These are phyloP conservation scores for Enhydra lutris DNA, from an alignment of 2,113 vertebrate species.

Conservation along the genomic window DNA sequence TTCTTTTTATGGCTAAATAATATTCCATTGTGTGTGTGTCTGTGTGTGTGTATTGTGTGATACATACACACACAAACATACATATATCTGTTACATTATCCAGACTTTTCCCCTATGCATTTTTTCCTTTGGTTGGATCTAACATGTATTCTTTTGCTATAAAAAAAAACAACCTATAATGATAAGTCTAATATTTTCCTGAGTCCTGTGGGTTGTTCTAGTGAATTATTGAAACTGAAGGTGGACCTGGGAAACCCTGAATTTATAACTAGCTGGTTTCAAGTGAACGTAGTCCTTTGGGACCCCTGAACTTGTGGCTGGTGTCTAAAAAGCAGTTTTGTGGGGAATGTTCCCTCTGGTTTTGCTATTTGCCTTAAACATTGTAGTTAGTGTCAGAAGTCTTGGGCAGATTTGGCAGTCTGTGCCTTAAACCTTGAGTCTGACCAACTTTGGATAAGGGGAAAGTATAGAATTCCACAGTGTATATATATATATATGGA, in stretches of 20 bases:
- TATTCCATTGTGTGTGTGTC: neutral
- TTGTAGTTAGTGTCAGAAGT: neutral
- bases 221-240: neutral
- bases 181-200: neutral
- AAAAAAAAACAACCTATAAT: neutral
- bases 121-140: conserved; percentile 20
- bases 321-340: neutral
- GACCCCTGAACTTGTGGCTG: neutral
- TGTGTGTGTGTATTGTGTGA: neutral
- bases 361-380: neutral
- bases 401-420: neutral
- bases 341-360: neutral
- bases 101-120: neutral
- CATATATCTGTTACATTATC: neutral
- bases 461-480: neutral
- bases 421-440: neutral
- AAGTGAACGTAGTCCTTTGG: neutral
- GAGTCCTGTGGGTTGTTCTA: neutral
- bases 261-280: neutral
- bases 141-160: neutral
- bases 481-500: neutral
- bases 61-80: too few relatives aligned
- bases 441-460: neutral
- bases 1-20: neutral
- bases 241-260: neutral